These are phyloP conservation scores for Xestia rhomboidea DNA, from an alignment of 2,888 invertebrate species.

Conservation along the genomic window DNA sequence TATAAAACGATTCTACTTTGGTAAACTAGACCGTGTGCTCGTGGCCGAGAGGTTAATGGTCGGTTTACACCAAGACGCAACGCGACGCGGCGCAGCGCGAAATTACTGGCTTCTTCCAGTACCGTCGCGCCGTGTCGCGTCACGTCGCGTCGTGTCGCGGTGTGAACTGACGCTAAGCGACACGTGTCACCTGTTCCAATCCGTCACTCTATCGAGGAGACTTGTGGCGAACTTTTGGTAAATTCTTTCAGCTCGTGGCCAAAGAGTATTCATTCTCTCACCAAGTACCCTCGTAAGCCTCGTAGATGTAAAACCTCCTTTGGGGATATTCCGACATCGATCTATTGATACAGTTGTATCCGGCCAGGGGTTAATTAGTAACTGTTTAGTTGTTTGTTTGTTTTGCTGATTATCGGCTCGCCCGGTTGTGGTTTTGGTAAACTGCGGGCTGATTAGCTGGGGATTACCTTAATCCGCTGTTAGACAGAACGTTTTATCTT, in stretches of 20 bases:
- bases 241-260: neutral
- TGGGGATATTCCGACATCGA: slow-evolving; percentile 2
- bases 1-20: neutral
- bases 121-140: no score
- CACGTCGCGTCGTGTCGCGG: no score
- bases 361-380: slow-evolving; percentile 35
- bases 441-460: slow-evolving; percentile 21
- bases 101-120: no score
- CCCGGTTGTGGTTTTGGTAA: slow-evolving; percentile 5
- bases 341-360: slow-evolving; percentile 11
- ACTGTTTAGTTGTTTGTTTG: slow-evolving; percentile 47
- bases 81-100: no score
- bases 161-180: no score
- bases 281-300: neutral
- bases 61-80: no score
- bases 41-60: neutral
- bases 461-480: slow-evolving; percentile 28
- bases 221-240: neutral
- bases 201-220: neutral
- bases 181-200: neutral
- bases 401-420: slow-evolving; percentile 40
- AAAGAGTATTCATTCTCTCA: neutral
- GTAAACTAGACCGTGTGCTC: neutral
- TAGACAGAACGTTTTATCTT: slow-evolving; percentile 20
- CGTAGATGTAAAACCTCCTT: neutral